Evolutionary conservation across 1,140 invertebrate species (phyloP).

Genomic region (Palaemon carinicauda): DNA sequence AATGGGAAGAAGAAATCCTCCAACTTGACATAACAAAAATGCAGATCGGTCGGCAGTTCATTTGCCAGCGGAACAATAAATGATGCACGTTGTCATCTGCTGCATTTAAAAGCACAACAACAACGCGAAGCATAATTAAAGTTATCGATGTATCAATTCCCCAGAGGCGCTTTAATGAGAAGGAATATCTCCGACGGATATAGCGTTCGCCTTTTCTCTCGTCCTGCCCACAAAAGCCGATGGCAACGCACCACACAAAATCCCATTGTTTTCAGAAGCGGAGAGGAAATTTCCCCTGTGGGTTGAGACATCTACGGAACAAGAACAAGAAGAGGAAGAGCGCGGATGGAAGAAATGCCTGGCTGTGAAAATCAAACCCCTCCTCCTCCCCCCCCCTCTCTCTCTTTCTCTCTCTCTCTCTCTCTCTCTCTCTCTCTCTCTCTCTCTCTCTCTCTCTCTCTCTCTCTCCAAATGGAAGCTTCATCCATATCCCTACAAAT

Average conservation of each 20-base stretch:
- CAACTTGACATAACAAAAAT: too few relatives aligned
- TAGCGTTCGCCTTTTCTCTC: conserved; percentile 6
- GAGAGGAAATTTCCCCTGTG: conserved; percentile 39
- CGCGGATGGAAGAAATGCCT: neutral
- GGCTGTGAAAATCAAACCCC: neutral
- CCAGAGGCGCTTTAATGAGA: neutral
- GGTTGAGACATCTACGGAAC: neutral
- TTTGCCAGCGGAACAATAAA: too few relatives aligned
- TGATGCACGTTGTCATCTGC: too few relatives aligned
- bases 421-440: neutral
- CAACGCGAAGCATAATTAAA: too few relatives aligned
- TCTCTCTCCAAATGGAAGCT: neutral
- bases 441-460: neutral
- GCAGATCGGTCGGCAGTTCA: too few relatives aligned
- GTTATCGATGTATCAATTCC: conserved; percentile 29
- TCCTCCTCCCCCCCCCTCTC: neutral
- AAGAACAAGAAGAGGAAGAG: neutral
- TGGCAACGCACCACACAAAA: conserved; percentile 31
- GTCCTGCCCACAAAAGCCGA: conserved; percentile 15
- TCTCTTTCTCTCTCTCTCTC: neutral
- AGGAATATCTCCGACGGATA: neutral
- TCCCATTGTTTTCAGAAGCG: conserved; percentile 44
- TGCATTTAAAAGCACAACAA: too few relatives aligned
- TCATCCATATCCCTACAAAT: too few relatives aligned
- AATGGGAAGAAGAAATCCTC: too few relatives aligned